Evolutionary conservation across 2,888 invertebrate genomes (phyloP).

Genomic region (Lasioglossum oenotherae): DNA sequence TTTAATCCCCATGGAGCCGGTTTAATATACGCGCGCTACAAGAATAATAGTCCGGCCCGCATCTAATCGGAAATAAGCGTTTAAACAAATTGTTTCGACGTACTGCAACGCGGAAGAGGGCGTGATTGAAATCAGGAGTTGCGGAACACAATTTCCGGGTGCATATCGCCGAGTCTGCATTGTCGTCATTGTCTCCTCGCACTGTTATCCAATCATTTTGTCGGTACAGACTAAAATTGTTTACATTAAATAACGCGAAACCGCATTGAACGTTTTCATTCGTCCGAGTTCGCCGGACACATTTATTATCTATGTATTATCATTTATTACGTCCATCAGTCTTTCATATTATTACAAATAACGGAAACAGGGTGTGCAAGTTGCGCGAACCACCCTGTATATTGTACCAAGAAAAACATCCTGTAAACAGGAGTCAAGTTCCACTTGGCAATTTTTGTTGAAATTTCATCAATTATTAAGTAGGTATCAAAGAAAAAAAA

Average conservation of each 20-base stretch:
- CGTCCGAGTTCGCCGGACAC: background rate
- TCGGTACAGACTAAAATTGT: slow-evolving; percentile 15
- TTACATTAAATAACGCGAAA: slow-evolving; percentile 34
- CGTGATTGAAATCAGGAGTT: slow-evolving; percentile 45
- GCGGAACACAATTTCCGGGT: slow-evolving; percentile 52
- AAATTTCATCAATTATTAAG: no score
- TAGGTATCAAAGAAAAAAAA: no score
- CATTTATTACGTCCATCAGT: no score
- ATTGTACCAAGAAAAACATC: no score
- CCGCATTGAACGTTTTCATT: slow-evolving; percentile 14
- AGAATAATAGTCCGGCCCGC: slow-evolving; percentile 3
- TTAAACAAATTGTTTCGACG: slow-evolving; percentile 45
- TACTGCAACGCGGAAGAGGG: slow-evolving; percentile 29
- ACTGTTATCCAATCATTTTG: slow-evolving; percentile 43
- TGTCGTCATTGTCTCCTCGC: slow-evolving; percentile 45
- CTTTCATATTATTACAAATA: no score
- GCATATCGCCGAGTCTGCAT: slow-evolving; percentile 26
- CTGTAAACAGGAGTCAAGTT: no score
- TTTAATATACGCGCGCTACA: background rate
- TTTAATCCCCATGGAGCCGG: background rate
- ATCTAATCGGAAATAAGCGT: slow-evolving; percentile 36
- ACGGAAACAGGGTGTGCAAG: no score
- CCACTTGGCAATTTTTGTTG: no score
- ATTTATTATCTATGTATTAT: background rate
- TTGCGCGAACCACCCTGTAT: no score